phyloP scores from a whole-genome alignment of 2,888 invertebrate genomes.

The Mythimna pallens region DNA sequence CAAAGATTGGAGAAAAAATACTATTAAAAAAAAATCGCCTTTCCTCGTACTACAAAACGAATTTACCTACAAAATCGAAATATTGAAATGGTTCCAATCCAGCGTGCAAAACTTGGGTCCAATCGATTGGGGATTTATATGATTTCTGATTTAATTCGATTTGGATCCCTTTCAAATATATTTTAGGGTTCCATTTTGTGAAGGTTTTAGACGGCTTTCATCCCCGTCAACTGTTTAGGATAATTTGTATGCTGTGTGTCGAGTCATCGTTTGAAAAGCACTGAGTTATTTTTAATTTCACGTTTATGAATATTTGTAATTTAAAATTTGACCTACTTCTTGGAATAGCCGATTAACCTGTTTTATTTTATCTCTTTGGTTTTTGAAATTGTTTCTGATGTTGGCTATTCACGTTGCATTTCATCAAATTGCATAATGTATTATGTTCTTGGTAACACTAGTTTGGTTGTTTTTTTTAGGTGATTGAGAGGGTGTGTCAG shows the following conservation, averaged over 20 bases:
- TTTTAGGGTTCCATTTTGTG: constrained; percentile 31
- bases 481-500: no score
- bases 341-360: neutral
- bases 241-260: constrained; percentile 36
- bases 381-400: neutral
- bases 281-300: constrained; percentile 25
- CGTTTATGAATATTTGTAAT: constrained; percentile 26
- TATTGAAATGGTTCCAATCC: constrained; percentile 23
- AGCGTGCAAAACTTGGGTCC: constrained; percentile 32
- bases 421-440: no score
- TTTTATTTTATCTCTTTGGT: constrained; percentile 3
- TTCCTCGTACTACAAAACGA: neutral
- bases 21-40: neutral
- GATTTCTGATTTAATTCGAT: constrained; percentile 46
- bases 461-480: no score
- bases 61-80: constrained; percentile 15
- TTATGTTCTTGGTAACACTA: no score
- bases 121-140: constrained; percentile 43
- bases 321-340: constrained; percentile 34
- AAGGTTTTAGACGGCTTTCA: constrained; percentile 26
- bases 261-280: neutral
- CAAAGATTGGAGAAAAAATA: neutral
- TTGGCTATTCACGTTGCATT: neutral
- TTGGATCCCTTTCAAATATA: constrained; percentile 36
- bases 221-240: neutral